phyloP scores from a whole-genome alignment of 2,797 vertebrate species.

The Leptatherina wallacei region DNA sequence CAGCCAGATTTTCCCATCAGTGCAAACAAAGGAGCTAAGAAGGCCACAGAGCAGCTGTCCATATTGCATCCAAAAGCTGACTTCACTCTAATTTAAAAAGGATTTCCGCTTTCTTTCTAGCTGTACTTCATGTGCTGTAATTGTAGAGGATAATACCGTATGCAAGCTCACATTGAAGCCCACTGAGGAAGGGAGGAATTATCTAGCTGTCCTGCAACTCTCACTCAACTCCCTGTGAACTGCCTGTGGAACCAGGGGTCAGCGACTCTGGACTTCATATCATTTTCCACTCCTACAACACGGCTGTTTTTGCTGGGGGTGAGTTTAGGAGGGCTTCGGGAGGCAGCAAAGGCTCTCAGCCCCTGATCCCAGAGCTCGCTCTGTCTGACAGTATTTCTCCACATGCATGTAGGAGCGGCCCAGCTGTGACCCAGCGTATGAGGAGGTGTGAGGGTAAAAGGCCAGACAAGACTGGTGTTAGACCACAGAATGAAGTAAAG shows the following conservation, averaged over 20 bases:
- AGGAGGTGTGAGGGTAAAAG: slow-evolving; percentile 56
- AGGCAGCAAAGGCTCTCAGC: slow-evolving; percentile 43
- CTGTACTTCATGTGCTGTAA: slow-evolving; percentile 28
- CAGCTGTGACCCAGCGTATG: slow-evolving; percentile 52
- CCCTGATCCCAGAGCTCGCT: slow-evolving; percentile 47
- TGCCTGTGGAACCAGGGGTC: slow-evolving; percentile 67
- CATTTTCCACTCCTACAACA: slow-evolving; percentile 49
- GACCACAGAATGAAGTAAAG: neutral
- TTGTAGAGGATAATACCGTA: slow-evolving; percentile 29
- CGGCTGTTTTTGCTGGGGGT: slow-evolving; percentile 58
- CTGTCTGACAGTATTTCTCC: slow-evolving; percentile 59
- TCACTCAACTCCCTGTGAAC: slow-evolving; percentile 76
- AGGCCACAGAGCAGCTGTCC: slow-evolving; percentile 18
- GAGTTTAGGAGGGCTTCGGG: slow-evolving; percentile 32
- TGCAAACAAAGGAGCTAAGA: neutral
- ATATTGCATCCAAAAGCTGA: slow-evolving; percentile 24
- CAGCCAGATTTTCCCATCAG: slow-evolving; percentile 3
- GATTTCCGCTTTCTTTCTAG: slow-evolving; percentile 33
- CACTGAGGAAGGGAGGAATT: slow-evolving; percentile 57
- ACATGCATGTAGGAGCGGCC: slow-evolving; percentile 44
- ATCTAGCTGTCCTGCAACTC: slow-evolving; percentile 51
- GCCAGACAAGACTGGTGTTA: slow-evolving; percentile 36
- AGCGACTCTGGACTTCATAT: slow-evolving; percentile 67
- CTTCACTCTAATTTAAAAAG: slow-evolving; percentile 49
- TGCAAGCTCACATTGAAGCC: slow-evolving; percentile 46